A percentile compares a stretch with the other conserved stretches of the same genome.
Evolutionary conservation across 1,140 invertebrate species (phyloP).

Genomic region (Trachymyrmex septentrionalis): DNA sequence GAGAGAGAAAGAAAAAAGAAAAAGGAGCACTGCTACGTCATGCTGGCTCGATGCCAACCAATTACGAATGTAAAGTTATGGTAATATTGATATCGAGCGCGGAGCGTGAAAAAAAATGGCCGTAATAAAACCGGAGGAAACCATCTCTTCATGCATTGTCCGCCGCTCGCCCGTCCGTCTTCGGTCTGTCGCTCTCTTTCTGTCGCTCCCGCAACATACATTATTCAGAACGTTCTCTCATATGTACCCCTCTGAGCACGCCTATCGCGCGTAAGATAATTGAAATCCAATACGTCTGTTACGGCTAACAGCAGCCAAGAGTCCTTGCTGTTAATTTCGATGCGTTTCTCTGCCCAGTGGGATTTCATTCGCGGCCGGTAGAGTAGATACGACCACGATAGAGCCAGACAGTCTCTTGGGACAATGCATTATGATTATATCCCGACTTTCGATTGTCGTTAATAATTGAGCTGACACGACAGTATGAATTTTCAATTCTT

Average conservation of each 20-base stretch:
- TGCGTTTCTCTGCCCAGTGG: background rate
- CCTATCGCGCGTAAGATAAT: slow-evolving; percentile 61
- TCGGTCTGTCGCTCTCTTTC: background rate
- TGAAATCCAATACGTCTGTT: slow-evolving; percentile 71
- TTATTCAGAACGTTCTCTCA: slow-evolving; percentile 66
- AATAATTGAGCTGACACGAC: background rate
- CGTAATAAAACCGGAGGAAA: slow-evolving; percentile 56
- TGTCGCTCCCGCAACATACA: slow-evolving; percentile 28
- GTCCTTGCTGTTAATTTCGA: slow-evolving; percentile 56
- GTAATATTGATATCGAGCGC: slow-evolving; percentile 72
- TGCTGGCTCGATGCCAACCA: slow-evolving; percentile 71
- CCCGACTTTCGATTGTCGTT: background rate
- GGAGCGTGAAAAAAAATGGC: slow-evolving; percentile 36
- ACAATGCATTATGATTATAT: slow-evolving; percentile 8
- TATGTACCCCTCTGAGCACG: slow-evolving; percentile 44
- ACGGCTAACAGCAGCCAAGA: slow-evolving; percentile 18
- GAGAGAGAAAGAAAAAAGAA: background rate
- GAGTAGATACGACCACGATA: slow-evolving; percentile 24
- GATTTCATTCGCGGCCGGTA: background rate
- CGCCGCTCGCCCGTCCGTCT: slow-evolving; percentile 6
- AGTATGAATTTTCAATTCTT: background rate
- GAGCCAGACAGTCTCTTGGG: background rate
- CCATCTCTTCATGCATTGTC: slow-evolving; percentile 27
- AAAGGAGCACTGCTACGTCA: slow-evolving; percentile 12
- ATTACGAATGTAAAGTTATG: slow-evolving; percentile 77